Base-by-base conservation (phyloP, 2,888 invertebrate genomes). In the Cordilura impudica region DNA sequence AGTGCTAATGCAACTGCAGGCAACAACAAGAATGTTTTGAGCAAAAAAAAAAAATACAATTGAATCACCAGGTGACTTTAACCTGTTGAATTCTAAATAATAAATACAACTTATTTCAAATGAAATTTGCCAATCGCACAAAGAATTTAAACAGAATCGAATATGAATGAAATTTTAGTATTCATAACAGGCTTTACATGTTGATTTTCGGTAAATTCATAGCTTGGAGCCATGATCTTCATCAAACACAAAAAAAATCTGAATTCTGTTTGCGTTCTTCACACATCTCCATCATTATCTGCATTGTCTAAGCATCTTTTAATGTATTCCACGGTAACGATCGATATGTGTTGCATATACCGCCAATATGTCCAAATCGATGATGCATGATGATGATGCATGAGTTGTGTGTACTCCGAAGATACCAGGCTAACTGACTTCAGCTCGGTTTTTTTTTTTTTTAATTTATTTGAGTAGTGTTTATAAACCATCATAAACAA, bases 401-500 rank as follows among this genome's bases (percentile, higher is more conserved):
- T 79, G 75, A 63, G 67, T 71, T 71, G 66, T 67, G 35, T n/a
- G 31, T 31, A 31, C 10, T 10, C 31, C 2, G 10, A 1, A 39
- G n/a, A 39, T 67, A 49, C 56, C 39, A 29, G 3, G 21, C 31
- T 21, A 58, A 51, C 45, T 23, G 16, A n/a, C 16, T 23, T 23
- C 8, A 14, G 23, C 35, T 45, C 6, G 19, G 8, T 43, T 29
- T 19, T 47, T 69, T 49, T 29, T 29, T 4, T 29, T 49, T 63
- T 26, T 6, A 21, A 1, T 21, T 21, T 21, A 4, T 45, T 66
- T 60, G n/a, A n/a, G n/a, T n/a, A n/a, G 56, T 69, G 16, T 61
- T 61, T 76, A 45, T 45, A 49, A 71, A 71, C 81, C 78, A 81
- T 81, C 81, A 81, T 81, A 74, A 81, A 69, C 75, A 71, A 71